A percentile compares a stretch with the other conserved stretches of the same genome.
phyloP scores from a whole-genome alignment of 2,797 vertebrate species.

The Protosalanx chinensis region DNA sequence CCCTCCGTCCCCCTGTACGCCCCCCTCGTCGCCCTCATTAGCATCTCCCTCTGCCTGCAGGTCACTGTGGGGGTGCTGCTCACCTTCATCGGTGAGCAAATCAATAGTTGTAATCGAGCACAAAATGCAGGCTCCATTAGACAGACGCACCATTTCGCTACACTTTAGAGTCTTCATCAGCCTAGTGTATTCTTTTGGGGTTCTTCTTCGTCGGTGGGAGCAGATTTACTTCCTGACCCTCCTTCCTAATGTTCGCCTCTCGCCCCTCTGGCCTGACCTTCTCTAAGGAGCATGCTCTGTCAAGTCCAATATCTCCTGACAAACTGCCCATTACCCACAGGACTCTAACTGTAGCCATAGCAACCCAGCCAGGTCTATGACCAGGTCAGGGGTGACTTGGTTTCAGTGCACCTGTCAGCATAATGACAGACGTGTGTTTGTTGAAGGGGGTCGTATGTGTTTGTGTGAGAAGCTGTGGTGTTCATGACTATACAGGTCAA shows the following conservation, averaged over 20 bases:
- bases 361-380: slow-evolving; percentile 41
- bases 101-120: not conserved
- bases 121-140: not conserved
- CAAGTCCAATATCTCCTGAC: slow-evolving; percentile 52
- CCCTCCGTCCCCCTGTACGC: slow-evolving; percentile 73
- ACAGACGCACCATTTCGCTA: not conserved
- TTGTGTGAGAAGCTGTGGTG: not conserved
- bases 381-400: slow-evolving; percentile 57
- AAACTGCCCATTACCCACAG: slow-evolving; percentile 48
- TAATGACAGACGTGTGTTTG: not conserved
- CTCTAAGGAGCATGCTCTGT: slow-evolving; percentile 23
- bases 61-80: slow-evolving; percentile 84
- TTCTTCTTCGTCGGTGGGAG: slow-evolving; percentile 13
- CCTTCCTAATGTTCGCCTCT: slow-evolving; percentile 9
- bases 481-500: not conserved
- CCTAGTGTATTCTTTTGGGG: slow-evolving; percentile 13
- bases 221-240: slow-evolving; percentile 23
- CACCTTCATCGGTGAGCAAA: slow-evolving; percentile 82
- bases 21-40: slow-evolving; percentile 79
- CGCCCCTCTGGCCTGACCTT: not conserved
- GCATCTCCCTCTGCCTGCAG: slow-evolving; percentile 83
- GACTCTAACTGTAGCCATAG: slow-evolving; percentile 41
- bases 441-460: not conserved
- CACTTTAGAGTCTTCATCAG: not conserved
- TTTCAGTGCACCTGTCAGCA: slow-evolving; percentile 53